Evolutionary conservation across 1,140 invertebrate genomes (phyloP), one percentile per base, ranked within the genome.

Genomic region (Zaprionus capensis): DNA sequence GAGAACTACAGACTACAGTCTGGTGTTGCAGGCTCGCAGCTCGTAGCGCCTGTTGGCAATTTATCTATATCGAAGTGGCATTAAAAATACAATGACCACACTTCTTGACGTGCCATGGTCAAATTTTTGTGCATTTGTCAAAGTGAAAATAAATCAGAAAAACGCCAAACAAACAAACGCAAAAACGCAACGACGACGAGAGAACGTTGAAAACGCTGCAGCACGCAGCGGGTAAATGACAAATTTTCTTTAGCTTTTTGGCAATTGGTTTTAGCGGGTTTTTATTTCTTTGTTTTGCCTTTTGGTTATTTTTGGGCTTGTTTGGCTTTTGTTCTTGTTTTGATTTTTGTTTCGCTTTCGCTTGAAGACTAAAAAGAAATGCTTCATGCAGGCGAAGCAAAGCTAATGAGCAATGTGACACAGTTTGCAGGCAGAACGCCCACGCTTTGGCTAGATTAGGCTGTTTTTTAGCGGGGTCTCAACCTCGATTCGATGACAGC

Each of bases 111-210:
- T 90, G 75, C 85, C 84, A 88, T 90, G 84, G 84, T 88, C 84
- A 88, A 84, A 88, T 90, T 84, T 90, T 84, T 88, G 84, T 87
- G 84, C 84, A 88, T 88, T 88, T 88, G 84, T 90, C 84, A 90
- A 90, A 88, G 71, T 66, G 78, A 79, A 87, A 90, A 90, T 88
- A 88, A 88, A 88, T 88, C 85, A 88, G 81, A 88, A 79, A 90
- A 88, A 68, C 63, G 38, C 51, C 63, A 62, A 77, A 63, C 70
- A 75, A 68, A 66, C 56, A 74, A 73, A 78, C 65, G 59, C 63
- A 76, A 31, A 9, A 31, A 79, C 57, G 70, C 71, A 78, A 67
- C 62, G 17, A 5, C 38, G 38, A 41, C 7, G 28, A 41, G 15
- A 41, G n/a, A 15, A 44, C 15, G 6, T 34, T 11, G 5, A 46